phyloP scores from a whole-genome alignment of 2,797 vertebrate species.

The Gephyroberyx darwinii region DNA sequence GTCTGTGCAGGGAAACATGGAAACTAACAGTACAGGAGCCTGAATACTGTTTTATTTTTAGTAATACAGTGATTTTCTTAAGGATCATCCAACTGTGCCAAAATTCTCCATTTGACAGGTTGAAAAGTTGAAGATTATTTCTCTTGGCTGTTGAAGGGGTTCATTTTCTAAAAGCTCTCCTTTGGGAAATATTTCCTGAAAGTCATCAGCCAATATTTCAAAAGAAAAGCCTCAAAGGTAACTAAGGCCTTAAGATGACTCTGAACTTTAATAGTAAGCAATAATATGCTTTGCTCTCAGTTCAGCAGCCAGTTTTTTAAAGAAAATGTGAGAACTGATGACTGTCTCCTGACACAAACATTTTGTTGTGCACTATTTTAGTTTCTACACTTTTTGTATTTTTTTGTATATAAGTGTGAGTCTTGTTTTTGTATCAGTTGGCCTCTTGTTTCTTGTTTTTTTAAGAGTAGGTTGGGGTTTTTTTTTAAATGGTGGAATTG shows the following conservation, averaged over 20 bases:
- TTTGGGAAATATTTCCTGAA: neutral
- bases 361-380: neutral
- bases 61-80: neutral
- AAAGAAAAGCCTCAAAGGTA: neutral
- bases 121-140: neutral
- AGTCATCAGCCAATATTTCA: neutral
- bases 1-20: too few species aligned
- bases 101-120: neutral
- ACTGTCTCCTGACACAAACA: too few species aligned
- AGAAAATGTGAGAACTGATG: too few species aligned
- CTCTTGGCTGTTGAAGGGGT: neutral
- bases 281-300: too few species aligned
- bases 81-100: neutral
- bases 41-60: neutral
- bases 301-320: too few species aligned
- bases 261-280: too few species aligned
- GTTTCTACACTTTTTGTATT: neutral
- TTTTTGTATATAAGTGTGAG: too few species aligned
- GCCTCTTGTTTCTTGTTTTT: too few species aligned
- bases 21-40: neutral
- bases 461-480: too few species aligned
- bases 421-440: too few species aligned
- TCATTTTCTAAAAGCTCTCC: too few species aligned
- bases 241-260: neutral
- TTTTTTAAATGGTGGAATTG: conserved; percentile 1